Base-by-base conservation (phyloP, 2,888 invertebrate genomes). In the Elaeidobius kamerunicus region DNA sequence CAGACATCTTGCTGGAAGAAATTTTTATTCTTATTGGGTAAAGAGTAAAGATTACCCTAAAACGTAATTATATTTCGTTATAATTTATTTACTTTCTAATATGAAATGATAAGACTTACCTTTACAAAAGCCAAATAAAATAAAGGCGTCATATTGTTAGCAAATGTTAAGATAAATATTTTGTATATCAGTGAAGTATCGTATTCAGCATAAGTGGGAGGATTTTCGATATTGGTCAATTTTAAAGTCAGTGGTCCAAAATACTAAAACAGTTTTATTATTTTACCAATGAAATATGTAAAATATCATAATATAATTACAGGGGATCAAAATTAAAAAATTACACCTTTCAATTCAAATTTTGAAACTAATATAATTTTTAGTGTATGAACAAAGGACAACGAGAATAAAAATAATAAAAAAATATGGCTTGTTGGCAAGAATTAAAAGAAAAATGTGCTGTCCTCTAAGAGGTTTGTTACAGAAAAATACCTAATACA, bases 21-120 rank as follows among this genome's bases (percentile, higher is more conserved):
- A 1, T 5, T 1, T n/a, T 5, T 61, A 34, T 62, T 52, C 14
- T 62, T 30, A 2, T 60, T 46, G 1, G 77, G 77, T 62, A 75
- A 68, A 1, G 72, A 71, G 55, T 69, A 75, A 57, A 76, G 72
- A 40, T 68, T 68, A n/a, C 76, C 76, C 76, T 76, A 58, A 41
- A 65, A 68, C 32, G 20, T 19, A n/a, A 3, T 30, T 30, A 9
- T 30, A 9, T 7, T 3, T 5, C 12, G 12, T 9, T 18, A 6
- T 9, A 9, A 36, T 17, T 36, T 17, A 36, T 11, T 61, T 36
- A 62, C 48, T 15, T 61, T 20, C 1, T 57, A 42, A 2, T 76
- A 36, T 9, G 34, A 34, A 34, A 34, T 34, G 76, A 63, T 75
- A 59, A 76, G 72, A 41, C 52, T 48, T 59, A 69, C 70, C 58